phyloP scores from a whole-genome alignment of 2,113 vertebrate species.

The Oryzias woworae region DNA sequence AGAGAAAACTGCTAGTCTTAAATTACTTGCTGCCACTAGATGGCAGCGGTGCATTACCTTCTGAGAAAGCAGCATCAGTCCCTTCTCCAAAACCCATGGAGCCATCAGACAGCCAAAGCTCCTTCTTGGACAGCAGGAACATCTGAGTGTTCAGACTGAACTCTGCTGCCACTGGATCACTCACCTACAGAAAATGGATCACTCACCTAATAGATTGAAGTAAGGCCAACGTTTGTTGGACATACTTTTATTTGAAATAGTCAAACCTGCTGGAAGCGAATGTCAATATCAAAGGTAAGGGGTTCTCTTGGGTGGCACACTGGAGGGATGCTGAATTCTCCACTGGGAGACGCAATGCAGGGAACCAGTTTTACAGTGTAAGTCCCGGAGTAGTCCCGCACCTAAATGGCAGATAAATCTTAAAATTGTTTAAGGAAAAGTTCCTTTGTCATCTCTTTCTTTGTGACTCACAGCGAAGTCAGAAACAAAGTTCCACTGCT shows the following conservation, averaged over 20 bases:
- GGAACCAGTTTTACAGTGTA: conserved; percentile 78
- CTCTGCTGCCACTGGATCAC: conserved; percentile 83
- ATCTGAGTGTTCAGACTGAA: conserved; percentile 87
- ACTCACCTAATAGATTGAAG: neutral
- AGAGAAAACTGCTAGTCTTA: neutral
- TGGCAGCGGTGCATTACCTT: conserved; percentile 71
- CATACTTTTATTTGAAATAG: neutral
- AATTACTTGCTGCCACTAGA: conserved; percentile 5
- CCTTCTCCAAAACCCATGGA: conserved; percentile 85
- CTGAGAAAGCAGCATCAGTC: conserved; percentile 79
- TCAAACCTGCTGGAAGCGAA: conserved; percentile 86
- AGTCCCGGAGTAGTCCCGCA: conserved; percentile 80
- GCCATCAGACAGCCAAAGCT: conserved; percentile 83
- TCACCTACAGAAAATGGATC: conserved; percentile 70
- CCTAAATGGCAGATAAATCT: conserved; percentile 52
- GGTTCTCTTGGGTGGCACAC: conserved; percentile 81
- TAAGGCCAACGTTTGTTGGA: too few relatives aligned
- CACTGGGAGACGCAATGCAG: conserved; percentile 74
- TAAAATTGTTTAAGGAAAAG: neutral
- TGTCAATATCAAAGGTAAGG: conserved; percentile 81
- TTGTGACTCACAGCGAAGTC: conserved; percentile 78
- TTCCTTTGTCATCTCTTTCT: neutral
- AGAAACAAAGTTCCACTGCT: conserved; percentile 81
- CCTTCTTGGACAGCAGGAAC: conserved; percentile 82
- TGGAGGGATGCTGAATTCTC: conserved; percentile 75